A percentile compares a stretch with the other conserved stretches of the same genome.
Conservation (phyloP, 2,888 invertebrate genomes). For the Margaritifera margaritifera region DNA sequence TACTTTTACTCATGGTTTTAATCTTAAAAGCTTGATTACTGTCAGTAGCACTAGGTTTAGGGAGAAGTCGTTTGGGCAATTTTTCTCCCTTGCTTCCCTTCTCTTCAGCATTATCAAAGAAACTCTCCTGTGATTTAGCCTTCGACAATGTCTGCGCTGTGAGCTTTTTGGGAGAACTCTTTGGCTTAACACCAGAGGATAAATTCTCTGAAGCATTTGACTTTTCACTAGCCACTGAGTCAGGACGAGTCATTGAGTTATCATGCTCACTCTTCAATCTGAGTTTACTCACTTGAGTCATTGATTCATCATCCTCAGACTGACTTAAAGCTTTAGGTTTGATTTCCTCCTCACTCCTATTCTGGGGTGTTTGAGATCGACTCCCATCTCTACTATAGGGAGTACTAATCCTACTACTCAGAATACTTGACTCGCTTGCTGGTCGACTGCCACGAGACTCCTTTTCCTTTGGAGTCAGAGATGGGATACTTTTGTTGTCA, state of each 20-base stretch:
- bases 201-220: conserved; percentile 43
- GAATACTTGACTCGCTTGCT: conserved; percentile 1
- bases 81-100: conserved; percentile 38
- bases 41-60: conserved; percentile 48
- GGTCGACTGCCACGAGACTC: conserved; percentile 23
- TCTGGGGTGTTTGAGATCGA: conserved; percentile 29
- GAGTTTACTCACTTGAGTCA: conserved; percentile 34
- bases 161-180: conserved; percentile 16
- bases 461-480: conserved; percentile 36
- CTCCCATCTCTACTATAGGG: conserved; percentile 16
- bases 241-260: conserved; percentile 34
- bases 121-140: conserved; percentile 58
- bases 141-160: conserved; percentile 39
- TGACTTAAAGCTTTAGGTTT: too few species aligned
- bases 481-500: conserved; percentile 43
- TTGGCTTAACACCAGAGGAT: conserved; percentile 13
- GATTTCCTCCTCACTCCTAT: conserved; percentile 4
- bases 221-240: conserved; percentile 45
- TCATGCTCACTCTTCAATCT: conserved; percentile 37
- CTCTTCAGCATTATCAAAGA: conserved; percentile 42
- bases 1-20: conserved; percentile 53
- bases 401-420: conserved; percentile 17
- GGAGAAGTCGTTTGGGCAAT: conserved; percentile 55
- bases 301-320: conserved; percentile 19
- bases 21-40: conserved; percentile 49